A percentile compares a stretch with the other conserved stretches of the same genome.
Conservation (phyloP, 2,113 vertebrate species). For the Pseudopodoces humilis region DNA sequence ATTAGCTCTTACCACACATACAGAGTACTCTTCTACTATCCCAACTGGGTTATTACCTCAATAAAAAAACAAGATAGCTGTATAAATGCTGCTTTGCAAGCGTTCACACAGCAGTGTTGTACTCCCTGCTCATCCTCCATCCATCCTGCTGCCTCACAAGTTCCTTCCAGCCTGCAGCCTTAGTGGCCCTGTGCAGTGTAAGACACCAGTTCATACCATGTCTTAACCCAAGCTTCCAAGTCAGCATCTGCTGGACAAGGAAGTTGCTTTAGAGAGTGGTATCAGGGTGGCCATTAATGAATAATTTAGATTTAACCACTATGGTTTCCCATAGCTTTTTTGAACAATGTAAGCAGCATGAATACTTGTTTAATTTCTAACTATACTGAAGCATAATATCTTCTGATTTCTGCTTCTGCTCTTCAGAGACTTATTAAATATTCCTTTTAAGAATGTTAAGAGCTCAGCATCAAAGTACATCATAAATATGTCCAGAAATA, state of each 20-base stretch:
- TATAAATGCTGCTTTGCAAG: neutral
- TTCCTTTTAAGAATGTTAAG: constrained; percentile 3
- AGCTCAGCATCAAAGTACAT: constrained; percentile 4
- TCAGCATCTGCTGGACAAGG: neutral
- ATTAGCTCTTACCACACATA: neutral
- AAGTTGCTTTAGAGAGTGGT: neutral
- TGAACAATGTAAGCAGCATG: neutral
- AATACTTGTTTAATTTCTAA: neutral
- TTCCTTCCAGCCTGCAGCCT: neutral
- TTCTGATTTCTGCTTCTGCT: neutral
- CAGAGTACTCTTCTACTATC: neutral
- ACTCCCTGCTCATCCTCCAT: neutral
- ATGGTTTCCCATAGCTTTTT: neutral
- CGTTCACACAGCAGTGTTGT: neutral
- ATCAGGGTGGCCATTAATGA: neutral
- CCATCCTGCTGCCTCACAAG: neutral
- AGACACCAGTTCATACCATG: neutral
- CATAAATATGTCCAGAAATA: neutral
- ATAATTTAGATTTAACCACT: neutral
- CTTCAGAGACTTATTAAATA: neutral
- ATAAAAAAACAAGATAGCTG: neutral
- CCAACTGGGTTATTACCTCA: neutral
- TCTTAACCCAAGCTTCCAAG: neutral
- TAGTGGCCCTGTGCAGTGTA: neutral
- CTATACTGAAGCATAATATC: neutral